Evolutionary conservation across 1,140 invertebrate species (phyloP), one percentile per base, ranked within the genome.

Genomic region (Pectinophora gossypiella): DNA sequence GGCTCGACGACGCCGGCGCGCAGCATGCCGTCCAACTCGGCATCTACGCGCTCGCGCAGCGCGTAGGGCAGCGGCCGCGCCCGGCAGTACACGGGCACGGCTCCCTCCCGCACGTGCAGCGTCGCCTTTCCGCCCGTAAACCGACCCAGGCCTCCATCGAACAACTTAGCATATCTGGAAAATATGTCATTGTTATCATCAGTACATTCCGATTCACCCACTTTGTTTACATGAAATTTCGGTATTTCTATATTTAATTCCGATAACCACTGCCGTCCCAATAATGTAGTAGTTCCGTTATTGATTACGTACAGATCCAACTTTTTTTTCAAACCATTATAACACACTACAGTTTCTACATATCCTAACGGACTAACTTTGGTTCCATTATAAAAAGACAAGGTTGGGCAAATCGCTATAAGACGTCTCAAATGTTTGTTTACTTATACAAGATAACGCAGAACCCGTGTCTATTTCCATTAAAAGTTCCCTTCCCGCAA

Each of bases 201-300:
- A 45, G 10, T 45, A 19, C 10, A n/a, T 2, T 19, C 4, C 19
- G 12, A 10, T 45, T 16, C 7, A 19, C 6, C 6, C 19, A 40
- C 2, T 2, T 40, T 45, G 5, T 20, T 19, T 6, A 23, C 10
- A 45, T 18, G 2, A 2, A 23, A 9, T 13, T 21, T 19, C 19
- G 46, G 46, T 13, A 48, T 32, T 10, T 59, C 35, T 18, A 66
- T 48, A 9, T 44, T 22, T 27, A 59, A 38, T 38, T 63, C 64
- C 0, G 18, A 27, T 5, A 72, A 20, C 68, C 65, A 72, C 21
- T 72, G 62, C 21, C 65, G 48, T 3, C 68, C 68, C 23, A 71
- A 45, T n/a, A 71, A 46, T 13, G 19, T 43, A 21, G 49, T 51
- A 12, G 15, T 51, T 9, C 49, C 49, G 1, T 23, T 22, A 27